A percentile compares a stretch with the other conserved stretches of the same genome.
Evolutionary conservation across 2,113 vertebrate species (phyloP).

Genomic region (Spilogale gracilis): DNA sequence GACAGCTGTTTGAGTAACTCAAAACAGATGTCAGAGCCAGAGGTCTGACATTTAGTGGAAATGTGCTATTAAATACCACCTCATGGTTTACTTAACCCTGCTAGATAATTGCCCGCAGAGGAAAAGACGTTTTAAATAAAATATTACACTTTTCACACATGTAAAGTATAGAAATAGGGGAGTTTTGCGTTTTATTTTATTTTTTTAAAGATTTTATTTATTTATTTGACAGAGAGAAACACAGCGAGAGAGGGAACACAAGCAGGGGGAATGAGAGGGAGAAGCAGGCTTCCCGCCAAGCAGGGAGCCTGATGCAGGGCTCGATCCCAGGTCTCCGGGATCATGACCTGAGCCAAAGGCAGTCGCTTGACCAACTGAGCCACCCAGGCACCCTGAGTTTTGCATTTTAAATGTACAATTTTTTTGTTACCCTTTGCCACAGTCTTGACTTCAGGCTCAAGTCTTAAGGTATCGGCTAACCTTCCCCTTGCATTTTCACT

Average conservation of each 20-base stretch:
- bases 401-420: not conserved
- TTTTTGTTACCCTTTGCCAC: not conserved
- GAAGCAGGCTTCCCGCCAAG: too few relatives aligned
- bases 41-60: conserved; percentile 87
- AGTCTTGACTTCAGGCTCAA: conserved; percentile 15
- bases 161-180: not conserved
- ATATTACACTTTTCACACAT: conserved; percentile 13
- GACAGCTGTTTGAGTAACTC: conserved; percentile 88
- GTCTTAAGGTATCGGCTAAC: not conserved
- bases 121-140: conserved; percentile 80
- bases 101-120: conserved; percentile 83
- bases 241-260: too few relatives aligned
- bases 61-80: conserved; percentile 88
- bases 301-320: too few relatives aligned
- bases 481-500: conserved; percentile 46
- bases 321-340: too few relatives aligned
- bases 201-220: too few relatives aligned
- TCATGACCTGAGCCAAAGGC: too few relatives aligned
- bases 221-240: too few relatives aligned
- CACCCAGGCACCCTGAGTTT: not conserved
- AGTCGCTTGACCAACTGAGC: too few relatives aligned
- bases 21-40: conserved; percentile 89
- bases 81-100: conserved; percentile 87
- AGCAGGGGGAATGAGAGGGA: too few relatives aligned
- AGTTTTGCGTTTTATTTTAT: not conserved